Conservation (phyloP, 30 jellyfish, hydroid and myxozoan species). For the Aurelia sp. region DNA sequence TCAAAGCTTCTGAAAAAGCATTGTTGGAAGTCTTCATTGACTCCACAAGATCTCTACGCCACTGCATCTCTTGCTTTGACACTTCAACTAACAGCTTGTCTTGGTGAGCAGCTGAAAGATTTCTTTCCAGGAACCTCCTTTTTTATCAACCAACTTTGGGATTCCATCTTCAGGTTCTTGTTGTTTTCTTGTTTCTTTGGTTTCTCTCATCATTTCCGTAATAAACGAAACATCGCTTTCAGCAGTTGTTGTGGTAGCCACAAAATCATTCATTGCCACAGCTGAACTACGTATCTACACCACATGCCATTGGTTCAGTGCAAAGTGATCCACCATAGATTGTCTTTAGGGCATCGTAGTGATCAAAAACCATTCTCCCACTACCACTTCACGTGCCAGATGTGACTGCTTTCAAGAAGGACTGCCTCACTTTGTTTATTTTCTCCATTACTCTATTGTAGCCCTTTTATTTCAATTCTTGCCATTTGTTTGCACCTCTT, state of each 20-base stretch:
- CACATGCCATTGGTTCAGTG: slow-evolving; percentile 15
- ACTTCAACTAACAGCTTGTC: slow-evolving; percentile 19
- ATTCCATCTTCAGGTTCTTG: slow-evolving; percentile 20
- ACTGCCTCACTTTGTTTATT: slow-evolving; percentile 12
- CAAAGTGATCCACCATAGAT: slow-evolving; percentile 19
- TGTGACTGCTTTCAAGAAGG: slow-evolving; percentile 14
- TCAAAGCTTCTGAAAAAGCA: slow-evolving; percentile 24
- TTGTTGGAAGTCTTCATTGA: slow-evolving; percentile 7
- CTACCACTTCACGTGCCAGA: slow-evolving; percentile 7
- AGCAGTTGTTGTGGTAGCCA: too few species aligned
- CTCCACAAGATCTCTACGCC: slow-evolving; percentile 34
- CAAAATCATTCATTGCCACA: slow-evolving; percentile 20
- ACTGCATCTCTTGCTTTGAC: slow-evolving; percentile 21
- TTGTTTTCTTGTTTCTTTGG: slow-evolving; percentile 21
- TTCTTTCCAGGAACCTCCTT: slow-evolving; percentile 15
- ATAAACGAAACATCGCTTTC: neutral
- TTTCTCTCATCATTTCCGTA: slow-evolving; percentile 18
- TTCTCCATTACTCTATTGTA: slow-evolving; percentile 9
- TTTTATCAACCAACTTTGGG: slow-evolving; percentile 5
- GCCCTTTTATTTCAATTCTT: slow-evolving; percentile 5
- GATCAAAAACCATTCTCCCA: slow-evolving; percentile 19
- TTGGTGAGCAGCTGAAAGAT: slow-evolving; percentile 26
- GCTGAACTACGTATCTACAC: slow-evolving; percentile 11
- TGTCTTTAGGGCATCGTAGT: slow-evolving; percentile 19
- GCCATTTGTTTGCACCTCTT: neutral